Conservation (phyloP, 2,113 vertebrate species). For the Silurus meridionalis region DNA sequence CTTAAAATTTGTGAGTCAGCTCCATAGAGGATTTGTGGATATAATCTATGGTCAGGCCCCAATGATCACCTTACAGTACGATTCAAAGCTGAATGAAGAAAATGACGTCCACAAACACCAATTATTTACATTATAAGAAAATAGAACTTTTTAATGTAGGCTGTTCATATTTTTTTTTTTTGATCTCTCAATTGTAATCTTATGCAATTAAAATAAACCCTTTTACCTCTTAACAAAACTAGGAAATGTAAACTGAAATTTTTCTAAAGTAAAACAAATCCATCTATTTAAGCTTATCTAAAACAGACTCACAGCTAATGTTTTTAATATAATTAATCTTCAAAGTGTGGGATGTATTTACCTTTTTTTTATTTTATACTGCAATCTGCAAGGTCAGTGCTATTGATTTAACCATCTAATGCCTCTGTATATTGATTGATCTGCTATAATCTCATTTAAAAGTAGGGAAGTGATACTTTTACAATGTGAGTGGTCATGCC, state of each 20-base stretch:
- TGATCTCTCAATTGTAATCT: background rate
- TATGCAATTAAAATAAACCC: background rate
- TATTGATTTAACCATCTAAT: background rate
- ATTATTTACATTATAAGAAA: background rate
- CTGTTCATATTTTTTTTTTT: background rate
- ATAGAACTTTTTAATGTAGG: background rate
- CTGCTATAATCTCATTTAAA: background rate
- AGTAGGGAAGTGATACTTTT: background rate
- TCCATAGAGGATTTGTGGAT: background rate
- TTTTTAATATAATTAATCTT: background rate
- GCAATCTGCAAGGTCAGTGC: background rate
- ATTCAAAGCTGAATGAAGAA: background rate
- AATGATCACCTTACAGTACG: background rate
- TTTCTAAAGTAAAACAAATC: background rate
- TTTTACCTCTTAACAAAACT: background rate
- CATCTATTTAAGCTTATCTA: background rate
- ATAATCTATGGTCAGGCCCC: background rate
- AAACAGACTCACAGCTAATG: background rate
- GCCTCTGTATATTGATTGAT: background rate
- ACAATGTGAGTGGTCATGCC: background rate
- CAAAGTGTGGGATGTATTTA: background rate
- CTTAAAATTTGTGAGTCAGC: background rate
- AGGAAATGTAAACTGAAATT: background rate
- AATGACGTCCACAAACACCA: background rate
- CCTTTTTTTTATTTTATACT: background rate